Base-by-base conservation (phyloP, 2,113 vertebrate species). In the Gallinago undulata region DNA sequence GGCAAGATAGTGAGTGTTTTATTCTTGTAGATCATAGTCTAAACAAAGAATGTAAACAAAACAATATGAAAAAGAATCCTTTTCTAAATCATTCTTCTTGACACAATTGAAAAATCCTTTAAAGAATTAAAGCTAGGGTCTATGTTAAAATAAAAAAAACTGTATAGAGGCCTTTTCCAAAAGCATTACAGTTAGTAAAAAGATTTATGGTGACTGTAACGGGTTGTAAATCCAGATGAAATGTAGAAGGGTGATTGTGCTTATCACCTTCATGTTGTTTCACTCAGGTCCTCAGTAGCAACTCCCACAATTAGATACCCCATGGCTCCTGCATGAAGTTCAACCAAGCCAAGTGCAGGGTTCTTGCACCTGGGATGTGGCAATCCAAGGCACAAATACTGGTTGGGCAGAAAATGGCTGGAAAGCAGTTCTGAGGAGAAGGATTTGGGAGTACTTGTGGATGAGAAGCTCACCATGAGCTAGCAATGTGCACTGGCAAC, bases 301-400 rank as follows among this genome's bases (percentile, higher is more conserved):
- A 2, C 27, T 69, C 53, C 22, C 3, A 2, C 1, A 1, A 21
- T 39, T 74, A 50, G 18, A 43, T 16, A 47, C 0, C 15, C 9
- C 19, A 30, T 4, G 3, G 9, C 13, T 94, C 22, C 23, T 39
- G 39, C 39, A 39, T 39, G 39, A 39, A 39, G 39, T 39, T 39
- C 39, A 39, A 39, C 11, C 39, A 39, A 39, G 39, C 39, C 39
- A 39, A 39, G 39, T 39, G 39, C 39, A 39, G 39, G 39, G 39
- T 39, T 13, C 39, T 39, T 39, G 39, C 39, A 39, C 39, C 39
- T 39, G 39, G 39, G 39, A 39, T 39, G 39, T 39, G 39, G 39
- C 39, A 39, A 39, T 39, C 39, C 39, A 39, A 39, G 39, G 39
- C 39, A 39, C 39, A 39, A 39, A 39, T 39, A 39, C 39, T 12